Evolutionary conservation across 2,888 invertebrate genomes (phyloP).

Genomic region (Sylvicola fuscatus): DNA sequence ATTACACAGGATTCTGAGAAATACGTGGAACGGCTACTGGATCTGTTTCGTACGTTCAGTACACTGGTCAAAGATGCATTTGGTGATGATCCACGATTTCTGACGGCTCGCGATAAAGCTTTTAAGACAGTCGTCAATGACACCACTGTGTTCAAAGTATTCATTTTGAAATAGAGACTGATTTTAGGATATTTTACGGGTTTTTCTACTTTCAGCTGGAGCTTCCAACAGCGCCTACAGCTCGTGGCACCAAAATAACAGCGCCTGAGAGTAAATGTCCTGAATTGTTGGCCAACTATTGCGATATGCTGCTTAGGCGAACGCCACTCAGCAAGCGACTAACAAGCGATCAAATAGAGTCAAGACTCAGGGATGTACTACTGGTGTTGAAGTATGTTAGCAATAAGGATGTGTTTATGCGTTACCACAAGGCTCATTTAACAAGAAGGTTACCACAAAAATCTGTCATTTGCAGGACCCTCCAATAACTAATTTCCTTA

Average conservation of each 20-base stretch:
- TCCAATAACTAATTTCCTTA: not conserved
- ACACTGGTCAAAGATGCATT: constrained; percentile 84
- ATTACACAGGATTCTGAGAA: constrained; percentile 96
- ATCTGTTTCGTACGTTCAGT: constrained; percentile 84
- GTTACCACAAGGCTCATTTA: constrained; percentile 96
- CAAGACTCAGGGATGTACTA: constrained; percentile 76
- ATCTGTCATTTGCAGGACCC: not conserved
- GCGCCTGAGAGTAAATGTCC: constrained; percentile 96
- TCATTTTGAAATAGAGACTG: not conserved
- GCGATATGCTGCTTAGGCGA: constrained; percentile 94
- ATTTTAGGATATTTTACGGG: not conserved
- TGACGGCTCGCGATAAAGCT: constrained; percentile 94
- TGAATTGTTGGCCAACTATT: constrained; percentile 95
- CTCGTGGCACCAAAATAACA: constrained; percentile 41
- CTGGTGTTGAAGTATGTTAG: constrained; percentile 96
- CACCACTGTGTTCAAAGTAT: constrained; percentile 62
- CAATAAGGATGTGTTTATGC: constrained; percentile 99
- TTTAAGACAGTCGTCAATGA: constrained; percentile 97
- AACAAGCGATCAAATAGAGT: constrained; percentile 93
- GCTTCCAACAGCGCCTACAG: constrained; percentile 37
- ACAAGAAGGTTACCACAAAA: constrained; percentile 39
- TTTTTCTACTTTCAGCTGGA: constrained; percentile 26
- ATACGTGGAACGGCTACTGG: constrained; percentile 87
- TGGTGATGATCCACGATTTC: constrained; percentile 88
- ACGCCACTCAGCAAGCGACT: constrained; percentile 91